A percentile compares a stretch with the other conserved stretches of the same genome.
These are phyloP conservation scores for Myoxocephalus aenaeus DNA, from an alignment of 2,797 vertebrate species.

Conservation along the genomic window DNA sequence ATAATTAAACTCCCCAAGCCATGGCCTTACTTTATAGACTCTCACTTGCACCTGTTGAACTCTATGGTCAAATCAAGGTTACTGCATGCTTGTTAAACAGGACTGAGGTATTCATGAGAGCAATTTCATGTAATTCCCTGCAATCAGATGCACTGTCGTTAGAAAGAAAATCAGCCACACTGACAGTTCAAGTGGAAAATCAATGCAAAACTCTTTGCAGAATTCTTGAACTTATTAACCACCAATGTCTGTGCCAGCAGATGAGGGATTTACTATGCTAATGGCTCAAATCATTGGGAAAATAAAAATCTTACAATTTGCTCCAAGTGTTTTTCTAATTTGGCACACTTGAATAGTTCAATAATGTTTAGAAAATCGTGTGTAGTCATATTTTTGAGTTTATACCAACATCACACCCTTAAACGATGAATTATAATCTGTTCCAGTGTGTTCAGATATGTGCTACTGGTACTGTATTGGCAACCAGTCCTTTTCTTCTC, in stretches of 20 bases:
- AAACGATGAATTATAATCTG: conserved; percentile 1
- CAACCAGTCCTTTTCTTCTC: conserved; percentile 37
- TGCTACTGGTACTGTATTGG: conserved; percentile 24
- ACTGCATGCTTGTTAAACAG: conserved; percentile 15
- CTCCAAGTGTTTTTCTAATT: neutral
- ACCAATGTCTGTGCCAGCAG: conserved; percentile 6
- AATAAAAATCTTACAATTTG: conserved; percentile 17
- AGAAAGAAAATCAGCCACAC: conserved; percentile 45
- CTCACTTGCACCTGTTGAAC: neutral
- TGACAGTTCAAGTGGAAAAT: conserved; percentile 51
- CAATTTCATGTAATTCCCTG: conserved; percentile 17
- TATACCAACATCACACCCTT: neutral
- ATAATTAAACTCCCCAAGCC: neutral
- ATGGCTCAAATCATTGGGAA: conserved; percentile 25
- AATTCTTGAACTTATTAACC: conserved; percentile 52
- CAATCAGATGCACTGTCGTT: conserved; percentile 44
- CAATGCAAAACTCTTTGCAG: conserved; percentile 28
- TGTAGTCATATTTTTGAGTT: conserved; percentile 1
- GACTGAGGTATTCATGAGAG: conserved; percentile 27
- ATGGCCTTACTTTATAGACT: neutral
- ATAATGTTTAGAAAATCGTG: conserved; percentile 1
- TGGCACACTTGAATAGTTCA: conserved; percentile 5
- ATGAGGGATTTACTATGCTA: conserved; percentile 1
- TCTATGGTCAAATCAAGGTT: conserved; percentile 21
- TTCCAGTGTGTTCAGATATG: conserved; percentile 10